These are phyloP conservation scores for Lasioglossum villosulum DNA, from an alignment of 2,888 invertebrate genomes.

Conservation along the genomic window DNA sequence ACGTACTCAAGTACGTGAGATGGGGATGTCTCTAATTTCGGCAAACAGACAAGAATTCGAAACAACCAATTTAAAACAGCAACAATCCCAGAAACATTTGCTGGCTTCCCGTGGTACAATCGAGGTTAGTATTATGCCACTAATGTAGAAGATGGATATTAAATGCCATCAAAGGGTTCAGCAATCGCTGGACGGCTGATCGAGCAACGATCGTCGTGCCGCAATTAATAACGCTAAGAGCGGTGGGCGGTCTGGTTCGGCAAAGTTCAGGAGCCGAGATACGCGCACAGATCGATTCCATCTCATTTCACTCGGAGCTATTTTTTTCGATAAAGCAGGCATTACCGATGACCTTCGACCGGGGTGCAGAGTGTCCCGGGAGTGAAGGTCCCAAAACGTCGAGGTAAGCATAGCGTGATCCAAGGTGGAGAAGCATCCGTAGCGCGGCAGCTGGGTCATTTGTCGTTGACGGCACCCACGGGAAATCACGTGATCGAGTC, in stretches of 20 bases:
- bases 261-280: background rate
- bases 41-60: background rate
- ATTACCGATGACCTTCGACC: slow-evolving; percentile 50
- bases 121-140: background rate
- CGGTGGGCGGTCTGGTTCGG: background rate
- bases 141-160: background rate
- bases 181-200: background rate
- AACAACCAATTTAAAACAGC: background rate
- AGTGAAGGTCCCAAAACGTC: slow-evolving; percentile 36
- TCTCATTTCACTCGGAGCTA: slow-evolving; percentile 22
- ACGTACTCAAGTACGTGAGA: too few species aligned
- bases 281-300: slow-evolving; percentile 12
- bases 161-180: background rate
- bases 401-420: slow-evolving; percentile 61
- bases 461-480: slow-evolving; percentile 81
- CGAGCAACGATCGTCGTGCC: background rate
- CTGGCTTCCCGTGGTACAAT: background rate
- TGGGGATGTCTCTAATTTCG: too few species aligned
- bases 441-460: slow-evolving; percentile 77
- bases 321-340: slow-evolving; percentile 34
- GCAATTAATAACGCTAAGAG: slow-evolving; percentile 20
- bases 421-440: slow-evolving; percentile 48
- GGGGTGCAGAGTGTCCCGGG: slow-evolving; percentile 33
- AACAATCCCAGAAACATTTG: background rate
- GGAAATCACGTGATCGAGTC: slow-evolving; percentile 83